These are phyloP conservation scores for Ranitomeya imitator DNA, from an alignment of 2,113 vertebrate genomes.

Conservation along the genomic window DNA sequence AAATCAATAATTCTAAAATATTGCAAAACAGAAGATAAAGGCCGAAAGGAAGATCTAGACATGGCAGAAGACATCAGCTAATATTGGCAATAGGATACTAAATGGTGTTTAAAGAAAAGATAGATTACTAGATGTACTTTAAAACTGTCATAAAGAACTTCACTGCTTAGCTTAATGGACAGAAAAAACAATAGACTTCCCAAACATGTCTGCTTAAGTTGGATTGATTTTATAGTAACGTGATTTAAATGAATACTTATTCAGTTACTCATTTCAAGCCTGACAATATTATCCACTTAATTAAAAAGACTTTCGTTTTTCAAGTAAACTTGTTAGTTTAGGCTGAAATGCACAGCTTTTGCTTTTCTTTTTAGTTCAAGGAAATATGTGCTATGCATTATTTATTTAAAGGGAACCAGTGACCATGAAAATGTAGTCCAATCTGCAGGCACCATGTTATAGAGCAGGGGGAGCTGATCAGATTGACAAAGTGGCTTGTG, in stretches of 20 bases:
- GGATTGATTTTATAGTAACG: conserved; percentile 47
- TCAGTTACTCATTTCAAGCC: conserved; percentile 44
- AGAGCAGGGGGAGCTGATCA: too few relatives aligned
- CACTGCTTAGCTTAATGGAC: conserved; percentile 32
- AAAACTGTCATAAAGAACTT: conserved; percentile 31
- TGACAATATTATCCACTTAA: conserved; percentile 43
- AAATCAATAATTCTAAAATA: neutral
- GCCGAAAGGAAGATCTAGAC: neutral
- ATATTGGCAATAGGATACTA: neutral
- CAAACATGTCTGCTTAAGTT: conserved; percentile 51
- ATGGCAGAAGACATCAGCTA: neutral
- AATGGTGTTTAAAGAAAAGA: conserved; percentile 9
- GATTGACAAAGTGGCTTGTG: too few relatives aligned
- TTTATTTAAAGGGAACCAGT: neutral
- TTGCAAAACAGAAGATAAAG: neutral
- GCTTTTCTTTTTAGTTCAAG: neutral
- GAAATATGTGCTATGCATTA: neutral
- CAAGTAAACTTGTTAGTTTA: neutral
- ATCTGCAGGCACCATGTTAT: too few relatives aligned
- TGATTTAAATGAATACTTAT: conserved; percentile 43
- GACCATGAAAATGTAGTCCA: neutral
- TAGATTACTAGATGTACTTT: conserved; percentile 42
- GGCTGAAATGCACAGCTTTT: neutral
- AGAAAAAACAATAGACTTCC: conserved; percentile 48
- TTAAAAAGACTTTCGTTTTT: conserved; percentile 28